Conservation (phyloP, 1,140 invertebrate species). For the Drosophila sp. region DNA sequence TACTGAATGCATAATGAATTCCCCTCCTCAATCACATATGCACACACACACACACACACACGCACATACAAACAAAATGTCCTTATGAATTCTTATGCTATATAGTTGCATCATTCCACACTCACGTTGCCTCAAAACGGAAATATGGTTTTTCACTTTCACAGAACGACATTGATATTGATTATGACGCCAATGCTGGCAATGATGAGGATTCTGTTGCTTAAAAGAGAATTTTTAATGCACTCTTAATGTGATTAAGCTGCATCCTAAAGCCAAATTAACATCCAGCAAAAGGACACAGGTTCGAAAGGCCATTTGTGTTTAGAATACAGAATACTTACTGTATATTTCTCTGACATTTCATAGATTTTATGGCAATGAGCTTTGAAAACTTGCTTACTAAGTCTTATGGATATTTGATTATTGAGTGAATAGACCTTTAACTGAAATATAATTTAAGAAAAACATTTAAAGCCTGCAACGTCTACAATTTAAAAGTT, state of each 20-base stretch:
- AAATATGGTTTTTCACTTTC: slow-evolving; percentile 74
- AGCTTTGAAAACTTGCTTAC: too few relatives aligned
- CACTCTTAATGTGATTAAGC: slow-evolving; percentile 71
- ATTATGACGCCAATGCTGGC: slow-evolving; percentile 5
- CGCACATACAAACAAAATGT: too few relatives aligned
- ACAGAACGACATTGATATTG: slow-evolving; percentile 34
- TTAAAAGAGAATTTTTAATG: slow-evolving; percentile 74
- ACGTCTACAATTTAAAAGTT: too few relatives aligned
- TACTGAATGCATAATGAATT: slow-evolving; percentile 77
- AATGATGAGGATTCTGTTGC: not conserved
- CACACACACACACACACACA: slow-evolving; percentile 6
- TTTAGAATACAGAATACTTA: too few relatives aligned
- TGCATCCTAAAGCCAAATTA: slow-evolving; percentile 40
- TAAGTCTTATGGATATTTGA: too few relatives aligned
- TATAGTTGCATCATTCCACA: slow-evolving; percentile 34
- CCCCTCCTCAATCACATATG: slow-evolving; percentile 17
- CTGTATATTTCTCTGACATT: too few relatives aligned
- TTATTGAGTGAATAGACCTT: too few relatives aligned
- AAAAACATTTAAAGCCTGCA: too few relatives aligned
- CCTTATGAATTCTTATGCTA: slow-evolving; percentile 7
- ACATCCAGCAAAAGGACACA: slow-evolving; percentile 3
- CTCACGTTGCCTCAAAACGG: slow-evolving; percentile 20
- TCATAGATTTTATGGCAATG: too few relatives aligned
- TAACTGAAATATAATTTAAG: too few relatives aligned
- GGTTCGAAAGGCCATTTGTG: too few relatives aligned